Conservation (phyloP, 2,888 invertebrate genomes). For the Nymphalis c-album region DNA sequence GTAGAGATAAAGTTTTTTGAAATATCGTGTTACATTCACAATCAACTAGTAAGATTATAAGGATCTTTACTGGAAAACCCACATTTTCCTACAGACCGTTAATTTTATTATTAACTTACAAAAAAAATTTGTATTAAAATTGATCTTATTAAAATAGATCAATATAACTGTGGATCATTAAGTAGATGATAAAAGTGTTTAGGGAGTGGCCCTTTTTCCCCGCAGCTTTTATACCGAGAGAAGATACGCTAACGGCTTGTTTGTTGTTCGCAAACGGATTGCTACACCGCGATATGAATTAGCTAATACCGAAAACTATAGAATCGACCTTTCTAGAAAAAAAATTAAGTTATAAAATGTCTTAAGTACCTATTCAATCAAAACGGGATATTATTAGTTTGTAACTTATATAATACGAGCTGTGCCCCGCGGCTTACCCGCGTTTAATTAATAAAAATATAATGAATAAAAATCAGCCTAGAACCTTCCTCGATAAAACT, state of each 20-base stretch:
- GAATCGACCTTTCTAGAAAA: constrained; percentile 35
- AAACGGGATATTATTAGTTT: no score
- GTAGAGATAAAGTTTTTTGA: no score
- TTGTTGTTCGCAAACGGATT: constrained; percentile 57
- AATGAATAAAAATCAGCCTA: no score
- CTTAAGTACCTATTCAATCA: no score
- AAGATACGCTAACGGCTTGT: constrained; percentile 54
- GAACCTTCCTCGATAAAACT: no score
- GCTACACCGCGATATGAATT: constrained; percentile 45
- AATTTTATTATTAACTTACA: background rate
- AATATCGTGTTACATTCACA: no score
- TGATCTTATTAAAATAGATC: constrained; percentile 23
- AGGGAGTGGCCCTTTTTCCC: constrained; percentile 34
- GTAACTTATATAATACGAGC: no score
- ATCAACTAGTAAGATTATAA: no score
- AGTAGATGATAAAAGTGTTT: constrained; percentile 29
- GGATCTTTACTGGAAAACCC: no score
- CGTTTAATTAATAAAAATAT: no score
- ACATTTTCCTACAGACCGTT: no score
- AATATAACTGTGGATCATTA: constrained; percentile 38
- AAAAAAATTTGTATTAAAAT: background rate
- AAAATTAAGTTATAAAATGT: background rate
- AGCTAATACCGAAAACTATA: constrained; percentile 40
- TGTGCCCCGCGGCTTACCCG: no score
- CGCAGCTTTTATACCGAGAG: constrained; percentile 44